Evolutionary conservation across 1,140 invertebrate species (phyloP).

Genomic region (Hydropsyche tenuis): DNA sequence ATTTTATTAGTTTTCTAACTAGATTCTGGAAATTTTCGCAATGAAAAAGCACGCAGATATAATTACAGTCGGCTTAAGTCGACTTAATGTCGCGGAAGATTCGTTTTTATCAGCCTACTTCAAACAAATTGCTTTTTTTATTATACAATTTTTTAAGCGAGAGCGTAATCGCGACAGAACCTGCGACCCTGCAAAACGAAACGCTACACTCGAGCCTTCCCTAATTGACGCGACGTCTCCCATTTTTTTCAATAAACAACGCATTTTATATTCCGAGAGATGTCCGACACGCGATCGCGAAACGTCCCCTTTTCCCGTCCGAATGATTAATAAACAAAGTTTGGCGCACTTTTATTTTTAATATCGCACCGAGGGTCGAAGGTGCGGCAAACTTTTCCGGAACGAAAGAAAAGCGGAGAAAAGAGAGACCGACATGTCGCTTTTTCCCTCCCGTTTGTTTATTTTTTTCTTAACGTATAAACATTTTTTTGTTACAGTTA

Average conservation of each 20-base stretch:
- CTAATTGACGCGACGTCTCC: too few relatives aligned
- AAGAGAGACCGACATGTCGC: not conserved
- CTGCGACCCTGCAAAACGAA: too few relatives aligned
- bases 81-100: conserved; percentile 16
- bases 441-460: not conserved
- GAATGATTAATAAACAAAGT: conserved; percentile 28
- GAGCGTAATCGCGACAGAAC: too few relatives aligned
- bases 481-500: conserved; percentile 38
- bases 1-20: conserved; percentile 21
- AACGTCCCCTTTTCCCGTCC: not conserved
- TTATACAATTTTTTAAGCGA: not conserved
- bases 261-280: too few relatives aligned
- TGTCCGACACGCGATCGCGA: not conserved
- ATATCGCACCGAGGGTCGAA: conserved; percentile 3
- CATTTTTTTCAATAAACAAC: too few relatives aligned
- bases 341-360: conserved; percentile 2
- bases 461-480: conserved; percentile 11
- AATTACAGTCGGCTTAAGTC: conserved; percentile 17
- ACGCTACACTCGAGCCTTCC: too few relatives aligned
- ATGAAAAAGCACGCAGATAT: conserved; percentile 12
- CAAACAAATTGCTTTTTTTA: conserved; percentile 12
- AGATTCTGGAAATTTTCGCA: conserved; percentile 21
- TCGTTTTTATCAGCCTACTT: conserved; percentile 14
- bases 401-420: not conserved
- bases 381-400: not conserved